phyloP scores from a whole-genome alignment of 1,140 invertebrate species.

The Caenorhabditis brenneri region DNA sequence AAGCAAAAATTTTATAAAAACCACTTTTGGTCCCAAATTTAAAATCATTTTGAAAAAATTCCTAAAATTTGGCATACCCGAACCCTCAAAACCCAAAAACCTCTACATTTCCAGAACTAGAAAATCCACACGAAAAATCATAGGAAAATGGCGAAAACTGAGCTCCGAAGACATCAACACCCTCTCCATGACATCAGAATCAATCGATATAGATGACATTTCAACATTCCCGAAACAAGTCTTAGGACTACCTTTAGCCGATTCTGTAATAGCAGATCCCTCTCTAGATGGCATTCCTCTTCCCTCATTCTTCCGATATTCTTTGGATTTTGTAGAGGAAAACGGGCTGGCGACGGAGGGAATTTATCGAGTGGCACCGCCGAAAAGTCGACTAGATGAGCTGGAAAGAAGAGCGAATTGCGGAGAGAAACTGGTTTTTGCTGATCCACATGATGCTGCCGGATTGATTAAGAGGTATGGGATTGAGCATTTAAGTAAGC shows the following conservation, averaged over 20 bases:
- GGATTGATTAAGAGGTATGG: constrained; percentile 50
- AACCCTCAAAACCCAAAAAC: neutral
- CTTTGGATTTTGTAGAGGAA: constrained; percentile 50
- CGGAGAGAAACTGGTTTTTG: constrained; percentile 35
- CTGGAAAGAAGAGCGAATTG: constrained; percentile 42
- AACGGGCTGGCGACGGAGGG: constrained; percentile 49
- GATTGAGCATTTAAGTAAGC: too few species aligned
- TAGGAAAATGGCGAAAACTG: constrained; percentile 33
- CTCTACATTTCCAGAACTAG: neutral
- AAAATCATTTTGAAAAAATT: too few species aligned
- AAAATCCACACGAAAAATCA: constrained; percentile 31
- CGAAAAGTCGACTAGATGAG: constrained; percentile 50
- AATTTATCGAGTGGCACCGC: constrained; percentile 54
- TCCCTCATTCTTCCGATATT: constrained; percentile 43
- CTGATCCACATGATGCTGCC: constrained; percentile 51
- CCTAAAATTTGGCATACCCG: too few species aligned
- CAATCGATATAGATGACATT: neutral
- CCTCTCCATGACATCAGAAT: neutral
- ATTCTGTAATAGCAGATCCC: constrained; percentile 44
- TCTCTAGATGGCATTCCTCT: constrained; percentile 54
- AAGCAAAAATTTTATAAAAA: too few species aligned
- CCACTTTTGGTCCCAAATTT: too few species aligned
- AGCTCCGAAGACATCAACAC: constrained; percentile 11
- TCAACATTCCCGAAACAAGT: neutral
- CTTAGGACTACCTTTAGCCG: constrained; percentile 12